Base-by-base conservation (phyloP, 2,888 invertebrate species). In the Lacanobia oleracea region DNA sequence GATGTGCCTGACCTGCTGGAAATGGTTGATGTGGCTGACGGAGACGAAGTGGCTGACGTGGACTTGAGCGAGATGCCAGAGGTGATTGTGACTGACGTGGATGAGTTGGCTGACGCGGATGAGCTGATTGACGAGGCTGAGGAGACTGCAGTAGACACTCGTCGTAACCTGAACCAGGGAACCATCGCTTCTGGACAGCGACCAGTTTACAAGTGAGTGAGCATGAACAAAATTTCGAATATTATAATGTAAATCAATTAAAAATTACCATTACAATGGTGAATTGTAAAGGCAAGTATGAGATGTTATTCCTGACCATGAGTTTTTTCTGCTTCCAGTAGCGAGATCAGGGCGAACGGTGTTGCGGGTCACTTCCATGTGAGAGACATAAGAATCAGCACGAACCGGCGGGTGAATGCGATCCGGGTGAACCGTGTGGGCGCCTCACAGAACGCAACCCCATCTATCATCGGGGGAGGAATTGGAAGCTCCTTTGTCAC, bases 381-480 rank as follows among this genome's bases (percentile, higher is more conserved):
- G 1, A 48, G 48, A 27, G 48, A 74, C 2, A 53, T n/a, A 18
- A 21, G 23, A 4, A 1, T 63, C 27, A 14, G 10, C 40, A 48
- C 72, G 2, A 63, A 48, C 53, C n/a, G 40, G n/a, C 27, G 16
- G 8, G 48, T 72, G 9, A 48, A n/a, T 48, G 72, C 74, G 37
- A 59, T 75, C 33, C 75, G 75, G n/a, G 75, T 75, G 60, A 59
- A 27, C 18, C 60, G 33, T 51, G 0, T 68, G 7, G 68, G 75
- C 0, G 3, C n/a, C 18, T 10, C 61, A 23, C 75, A 75, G 62
- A 40, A 51, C 33, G 53, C 75, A 18, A 69, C 27, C 23, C 50
- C 75, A 12, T 51, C 51, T 9, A 33, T 75, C n/a, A 12, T 59
- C 16, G 18, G 48, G 18, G 48, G 48, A 61, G 73, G 73, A 23